Base-by-base conservation (phyloP, 2,888 invertebrate genomes). In the Limnephilus lunatus region DNA sequence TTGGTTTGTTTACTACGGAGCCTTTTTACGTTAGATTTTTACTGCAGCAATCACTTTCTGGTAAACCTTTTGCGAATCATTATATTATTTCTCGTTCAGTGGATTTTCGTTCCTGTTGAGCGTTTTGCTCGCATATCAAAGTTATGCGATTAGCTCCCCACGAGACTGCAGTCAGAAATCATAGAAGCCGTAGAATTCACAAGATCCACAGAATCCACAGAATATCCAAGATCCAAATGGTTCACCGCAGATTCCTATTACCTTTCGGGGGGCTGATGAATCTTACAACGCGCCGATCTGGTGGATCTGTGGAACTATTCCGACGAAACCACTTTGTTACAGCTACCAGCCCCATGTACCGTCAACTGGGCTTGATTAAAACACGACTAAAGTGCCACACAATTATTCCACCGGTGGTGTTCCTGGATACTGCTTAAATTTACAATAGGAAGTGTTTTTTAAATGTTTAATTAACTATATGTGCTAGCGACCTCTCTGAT, bases 221-320 rank as follows among this genome's bases (percentile, higher is more conserved):
- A 25, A 68, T 68, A 19, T 15, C 25, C 68, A 25, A 25, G n/a
- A 31, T 15, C 39, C 85, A 35, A 31, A 89, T 89, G 89, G 89
- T 39, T 19, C 89, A 85, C 85, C 85, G 85, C 85, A 85, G 85
- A 35, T 85, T 85, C 85, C 39, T 25, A 85, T 85, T 85, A 85
- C 85, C 35, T 39, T 39, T 32, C 32, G 25, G 85, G 32, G 31
- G n/a, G 19, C 44, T 85, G 85, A 85, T 85, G 35, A 39, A 85
- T 85, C 39, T 85, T 3, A n/a, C 9, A n/a, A 25, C 85, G 3
- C 85, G 85, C 12, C 85, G 31, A n/a, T 39, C 39, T 35, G 25
- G n/a, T 12, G 39, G 39, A n/a, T 39, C 85, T 19, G 14, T 32
- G 85, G 44, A 85, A 85, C 39, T n/a, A 85, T 85, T 85, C 35